Percentiles rank a stretch among this genome's conserved stretches.
phyloP scores from a whole-genome alignment of 1,140 invertebrate genomes.

The Gryllus bimaculatus region DNA sequence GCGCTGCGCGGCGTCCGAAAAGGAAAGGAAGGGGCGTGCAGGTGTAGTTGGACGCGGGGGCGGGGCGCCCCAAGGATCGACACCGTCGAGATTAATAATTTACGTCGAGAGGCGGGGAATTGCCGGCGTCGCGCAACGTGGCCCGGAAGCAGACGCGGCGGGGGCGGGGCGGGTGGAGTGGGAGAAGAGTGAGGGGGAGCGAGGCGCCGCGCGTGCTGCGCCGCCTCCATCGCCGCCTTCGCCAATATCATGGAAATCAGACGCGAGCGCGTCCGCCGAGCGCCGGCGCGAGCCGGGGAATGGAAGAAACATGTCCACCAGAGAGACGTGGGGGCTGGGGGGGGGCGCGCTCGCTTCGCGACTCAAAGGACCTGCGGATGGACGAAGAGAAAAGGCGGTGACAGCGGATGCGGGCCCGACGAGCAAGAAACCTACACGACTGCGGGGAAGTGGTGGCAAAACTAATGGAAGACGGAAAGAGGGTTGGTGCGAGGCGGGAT shows the following conservation, averaged over 20 bases:
- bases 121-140: too few species aligned
- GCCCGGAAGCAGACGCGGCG: not conserved
- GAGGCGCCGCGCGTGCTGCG: too few species aligned
- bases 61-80: not conserved
- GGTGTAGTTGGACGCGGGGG: not conserved
- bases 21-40: not conserved
- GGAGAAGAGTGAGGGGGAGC: not conserved
- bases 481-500: too few species aligned
- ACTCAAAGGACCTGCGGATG: too few species aligned
- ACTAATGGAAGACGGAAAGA: too few species aligned
- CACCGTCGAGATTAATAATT: not conserved
- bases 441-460: too few species aligned
- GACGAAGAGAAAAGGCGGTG: not conserved
- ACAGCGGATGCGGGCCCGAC: not conserved
- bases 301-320: not conserved
- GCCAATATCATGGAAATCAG: too few species aligned
- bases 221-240: too few species aligned
- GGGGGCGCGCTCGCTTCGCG: too few species aligned
- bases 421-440: not conserved
- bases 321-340: not conserved
- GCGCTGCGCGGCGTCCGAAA: too few species aligned
- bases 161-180: not conserved
- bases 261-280: not conserved
- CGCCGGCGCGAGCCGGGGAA: not conserved
- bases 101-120: not conserved